phyloP scores from a whole-genome alignment of 2,888 invertebrate genomes.

The Aphelenchoides bicaudatus region DNA sequence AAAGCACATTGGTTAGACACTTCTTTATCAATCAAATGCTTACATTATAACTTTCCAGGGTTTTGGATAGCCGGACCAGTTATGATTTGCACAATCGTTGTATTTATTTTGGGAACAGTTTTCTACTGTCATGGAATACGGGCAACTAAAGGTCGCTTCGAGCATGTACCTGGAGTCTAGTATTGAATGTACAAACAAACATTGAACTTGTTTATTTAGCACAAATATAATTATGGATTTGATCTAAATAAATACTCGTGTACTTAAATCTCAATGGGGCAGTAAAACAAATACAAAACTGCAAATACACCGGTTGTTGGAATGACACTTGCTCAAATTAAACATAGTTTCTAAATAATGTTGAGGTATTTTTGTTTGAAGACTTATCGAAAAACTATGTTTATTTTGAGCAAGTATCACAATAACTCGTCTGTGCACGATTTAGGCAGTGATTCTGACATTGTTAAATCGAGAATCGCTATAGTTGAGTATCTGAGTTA shows the following conservation, averaged over 20 bases:
- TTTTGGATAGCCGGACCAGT: conserved; percentile 23
- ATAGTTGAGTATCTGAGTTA: too few relatives aligned
- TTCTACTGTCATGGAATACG: conserved; percentile 47
- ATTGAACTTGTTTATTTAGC: not conserved
- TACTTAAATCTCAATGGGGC: too few relatives aligned
- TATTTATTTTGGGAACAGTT: conserved; percentile 43
- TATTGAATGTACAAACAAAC: too few relatives aligned
- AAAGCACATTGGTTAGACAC: conserved; percentile 26
- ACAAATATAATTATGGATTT: not conserved
- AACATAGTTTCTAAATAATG: not conserved
- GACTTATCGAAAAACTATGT: too few relatives aligned
- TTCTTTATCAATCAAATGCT: too few relatives aligned
- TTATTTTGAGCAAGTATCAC: too few relatives aligned
- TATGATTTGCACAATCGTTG: conserved; percentile 24
- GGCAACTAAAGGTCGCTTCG: conserved; percentile 52
- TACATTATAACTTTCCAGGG: too few relatives aligned
- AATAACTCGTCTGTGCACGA: too few relatives aligned
- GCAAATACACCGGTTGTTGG: not conserved
- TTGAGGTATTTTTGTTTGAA: too few relatives aligned
- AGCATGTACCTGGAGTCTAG: conserved; percentile 36
- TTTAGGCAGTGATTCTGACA: too few relatives aligned
- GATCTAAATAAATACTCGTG: not conserved
- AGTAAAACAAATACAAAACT: too few relatives aligned
- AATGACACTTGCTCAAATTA: not conserved
- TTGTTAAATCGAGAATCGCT: too few relatives aligned